These are phyloP conservation scores for Eremophila alpestris DNA, from an alignment of 2,797 vertebrate species.

Conservation along the genomic window DNA sequence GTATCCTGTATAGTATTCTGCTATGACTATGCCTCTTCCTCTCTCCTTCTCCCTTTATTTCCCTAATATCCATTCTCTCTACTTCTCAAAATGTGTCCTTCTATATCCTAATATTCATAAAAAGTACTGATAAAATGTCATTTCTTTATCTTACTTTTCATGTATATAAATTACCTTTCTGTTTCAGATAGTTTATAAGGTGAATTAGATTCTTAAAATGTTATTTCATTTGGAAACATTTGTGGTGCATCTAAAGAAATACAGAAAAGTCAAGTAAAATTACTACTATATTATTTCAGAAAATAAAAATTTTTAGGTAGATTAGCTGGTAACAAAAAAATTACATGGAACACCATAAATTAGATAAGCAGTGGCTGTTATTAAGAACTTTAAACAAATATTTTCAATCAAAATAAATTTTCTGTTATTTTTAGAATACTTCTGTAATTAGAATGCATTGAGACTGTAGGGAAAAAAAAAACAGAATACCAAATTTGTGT, in stretches of 20 bases:
- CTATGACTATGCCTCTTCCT: not conserved
- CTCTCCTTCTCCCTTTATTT: not conserved
- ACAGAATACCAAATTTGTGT: not conserved
- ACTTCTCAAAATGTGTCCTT: not conserved
- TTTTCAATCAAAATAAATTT: not conserved
- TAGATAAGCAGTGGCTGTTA: not conserved
- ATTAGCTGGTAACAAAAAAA: not conserved
- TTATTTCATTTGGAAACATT: not conserved
- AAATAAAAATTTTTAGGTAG: not conserved
- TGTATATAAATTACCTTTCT: not conserved
- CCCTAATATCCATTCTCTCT: not conserved
- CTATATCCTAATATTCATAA: slow-evolving; percentile 6
- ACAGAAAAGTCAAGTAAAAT: not conserved
- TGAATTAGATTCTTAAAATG: not conserved
- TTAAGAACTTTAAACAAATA: not conserved
- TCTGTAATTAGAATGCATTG: not conserved
- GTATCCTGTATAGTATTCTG: not conserved
- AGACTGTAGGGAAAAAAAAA: not conserved
- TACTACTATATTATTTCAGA: not conserved
- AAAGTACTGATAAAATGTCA: slow-evolving; percentile 3
- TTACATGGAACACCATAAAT: not conserved
- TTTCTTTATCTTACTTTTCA: not conserved
- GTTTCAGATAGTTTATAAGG: not conserved
- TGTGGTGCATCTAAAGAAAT: not conserved
- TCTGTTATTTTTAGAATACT: not conserved